Conservation (phyloP, 2,113 vertebrate genomes). For the Chelonoidis abingdonii region DNA sequence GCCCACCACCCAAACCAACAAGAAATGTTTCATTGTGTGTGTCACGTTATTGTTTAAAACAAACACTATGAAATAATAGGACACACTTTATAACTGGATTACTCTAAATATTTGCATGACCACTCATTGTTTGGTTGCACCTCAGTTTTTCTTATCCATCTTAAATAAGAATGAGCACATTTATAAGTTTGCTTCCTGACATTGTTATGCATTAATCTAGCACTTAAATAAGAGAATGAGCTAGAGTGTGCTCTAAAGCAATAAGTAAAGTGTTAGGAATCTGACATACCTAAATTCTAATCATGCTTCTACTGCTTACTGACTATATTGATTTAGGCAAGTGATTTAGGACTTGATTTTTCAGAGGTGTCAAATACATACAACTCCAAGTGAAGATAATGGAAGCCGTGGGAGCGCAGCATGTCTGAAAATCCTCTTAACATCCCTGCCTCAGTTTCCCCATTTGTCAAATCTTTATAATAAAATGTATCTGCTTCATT, state of each 20-base stretch:
- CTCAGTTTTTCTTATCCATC: conserved; percentile 69
- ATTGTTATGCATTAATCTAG: conserved; percentile 71
- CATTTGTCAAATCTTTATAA: background rate
- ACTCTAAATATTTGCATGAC: conserved; percentile 69
- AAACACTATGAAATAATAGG: conserved; percentile 63
- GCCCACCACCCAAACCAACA: conserved; percentile 39
- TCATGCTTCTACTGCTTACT: background rate
- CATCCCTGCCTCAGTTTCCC: conserved; percentile 28
- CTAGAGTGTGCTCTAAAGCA: conserved; percentile 56
- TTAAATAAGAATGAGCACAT: conserved; percentile 50
- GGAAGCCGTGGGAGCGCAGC: background rate
- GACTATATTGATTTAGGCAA: background rate
- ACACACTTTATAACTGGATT: conserved; percentile 70
- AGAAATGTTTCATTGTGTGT: conserved; percentile 41
- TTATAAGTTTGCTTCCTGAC: conserved; percentile 68
- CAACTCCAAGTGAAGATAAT: background rate
- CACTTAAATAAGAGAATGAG: conserved; percentile 67
- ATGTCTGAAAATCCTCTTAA: background rate
- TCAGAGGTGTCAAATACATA: background rate
- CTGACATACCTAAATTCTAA: conserved; percentile 37
- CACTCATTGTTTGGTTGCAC: conserved; percentile 64
- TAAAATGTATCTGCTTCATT: background rate
- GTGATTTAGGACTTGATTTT: background rate
- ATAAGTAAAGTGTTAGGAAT: conserved; percentile 39
- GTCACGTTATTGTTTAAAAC: conserved; percentile 56